Evolutionary conservation across 2,888 invertebrate genomes (phyloP).

Genomic region (Acanthoscelides obtectus): DNA sequence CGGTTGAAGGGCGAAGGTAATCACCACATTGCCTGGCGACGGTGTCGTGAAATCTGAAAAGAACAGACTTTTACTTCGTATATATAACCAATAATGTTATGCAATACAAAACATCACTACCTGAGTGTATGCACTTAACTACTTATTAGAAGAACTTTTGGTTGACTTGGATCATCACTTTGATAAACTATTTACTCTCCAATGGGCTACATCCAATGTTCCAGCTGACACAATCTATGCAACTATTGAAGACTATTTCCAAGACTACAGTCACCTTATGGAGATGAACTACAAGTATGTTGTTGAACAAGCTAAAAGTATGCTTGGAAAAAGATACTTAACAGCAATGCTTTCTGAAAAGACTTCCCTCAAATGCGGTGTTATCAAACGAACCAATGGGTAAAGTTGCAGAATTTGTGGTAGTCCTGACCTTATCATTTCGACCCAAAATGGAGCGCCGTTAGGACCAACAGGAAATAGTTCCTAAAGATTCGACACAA

Average conservation of each 20-base stretch:
- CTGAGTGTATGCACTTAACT: constrained; percentile 68
- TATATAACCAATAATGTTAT: too few species aligned
- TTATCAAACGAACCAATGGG: too few species aligned
- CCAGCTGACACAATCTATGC: constrained; percentile 88
- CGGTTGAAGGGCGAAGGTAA: too few species aligned
- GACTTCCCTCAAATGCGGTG: constrained; percentile 77
- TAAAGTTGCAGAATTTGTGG: too few species aligned
- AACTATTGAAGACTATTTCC: constrained; percentile 92
- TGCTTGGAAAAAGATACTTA: constrained; percentile 85
- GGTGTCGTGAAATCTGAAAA: too few species aligned
- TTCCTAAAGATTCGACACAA: too few species aligned
- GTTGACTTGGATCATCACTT: constrained; percentile 88
- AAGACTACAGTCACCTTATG: constrained; percentile 86
- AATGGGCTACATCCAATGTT: constrained; percentile 74
- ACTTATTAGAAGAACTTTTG: constrained; percentile 88
- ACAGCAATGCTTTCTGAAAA: constrained; percentile 84
- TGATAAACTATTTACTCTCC: constrained; percentile 80
- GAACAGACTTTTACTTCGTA: too few species aligned
- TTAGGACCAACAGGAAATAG: too few species aligned
- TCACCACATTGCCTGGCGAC: too few species aligned
- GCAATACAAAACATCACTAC: too few species aligned
- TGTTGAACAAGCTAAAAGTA: constrained; percentile 78
- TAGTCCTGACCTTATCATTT: too few species aligned
- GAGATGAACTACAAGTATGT: constrained; percentile 84
- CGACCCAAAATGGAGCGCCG: too few species aligned